Conservation (phyloP, 2,113 vertebrate genomes). For the Sinocyclocheilus anophthalmus region DNA sequence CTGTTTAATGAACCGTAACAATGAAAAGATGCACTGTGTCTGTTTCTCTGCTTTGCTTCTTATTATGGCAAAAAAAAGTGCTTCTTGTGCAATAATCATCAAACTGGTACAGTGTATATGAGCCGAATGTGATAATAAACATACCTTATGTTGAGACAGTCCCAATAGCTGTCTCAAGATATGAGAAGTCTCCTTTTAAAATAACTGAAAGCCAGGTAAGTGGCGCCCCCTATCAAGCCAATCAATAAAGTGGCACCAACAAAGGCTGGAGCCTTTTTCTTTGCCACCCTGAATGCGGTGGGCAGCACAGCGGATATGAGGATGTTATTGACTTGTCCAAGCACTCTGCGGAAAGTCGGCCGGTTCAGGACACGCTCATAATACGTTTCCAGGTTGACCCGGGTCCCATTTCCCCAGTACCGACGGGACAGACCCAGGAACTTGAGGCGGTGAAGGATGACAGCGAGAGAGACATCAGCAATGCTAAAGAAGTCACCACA, state of each 20-base stretch:
- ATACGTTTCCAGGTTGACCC: conserved; percentile 91
- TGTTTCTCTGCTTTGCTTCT: not conserved
- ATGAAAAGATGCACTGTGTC: not conserved
- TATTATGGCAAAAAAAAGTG: conserved; percentile 24
- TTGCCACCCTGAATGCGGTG: conserved; percentile 92
- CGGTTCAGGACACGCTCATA: conserved; percentile 90
- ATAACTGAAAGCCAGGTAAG: conserved; percentile 87
- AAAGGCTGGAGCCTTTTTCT: conserved; percentile 86
- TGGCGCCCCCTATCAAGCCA: conserved; percentile 83
- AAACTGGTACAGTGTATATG: not conserved
- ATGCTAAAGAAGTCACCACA: conserved; percentile 96
- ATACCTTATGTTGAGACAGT: not conserved
- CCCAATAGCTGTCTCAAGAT: conserved; percentile 36
- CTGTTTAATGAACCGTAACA: not conserved
- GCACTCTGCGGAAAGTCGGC: conserved; percentile 88
- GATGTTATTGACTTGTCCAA: conserved; percentile 98
- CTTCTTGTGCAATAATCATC: conserved; percentile 38
- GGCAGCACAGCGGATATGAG: conserved; percentile 94
- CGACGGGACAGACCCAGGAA: conserved; percentile 94
- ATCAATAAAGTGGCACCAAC: conserved; percentile 85
- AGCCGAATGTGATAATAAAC: not conserved
- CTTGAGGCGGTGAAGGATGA: conserved; percentile 93
- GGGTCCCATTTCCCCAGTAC: conserved; percentile 93
- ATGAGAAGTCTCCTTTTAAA: conserved; percentile 85
- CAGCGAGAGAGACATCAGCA: conserved; percentile 91